Evolutionary conservation across 2,113 vertebrate species (phyloP).

Genomic region (Notothenia rossii): DNA sequence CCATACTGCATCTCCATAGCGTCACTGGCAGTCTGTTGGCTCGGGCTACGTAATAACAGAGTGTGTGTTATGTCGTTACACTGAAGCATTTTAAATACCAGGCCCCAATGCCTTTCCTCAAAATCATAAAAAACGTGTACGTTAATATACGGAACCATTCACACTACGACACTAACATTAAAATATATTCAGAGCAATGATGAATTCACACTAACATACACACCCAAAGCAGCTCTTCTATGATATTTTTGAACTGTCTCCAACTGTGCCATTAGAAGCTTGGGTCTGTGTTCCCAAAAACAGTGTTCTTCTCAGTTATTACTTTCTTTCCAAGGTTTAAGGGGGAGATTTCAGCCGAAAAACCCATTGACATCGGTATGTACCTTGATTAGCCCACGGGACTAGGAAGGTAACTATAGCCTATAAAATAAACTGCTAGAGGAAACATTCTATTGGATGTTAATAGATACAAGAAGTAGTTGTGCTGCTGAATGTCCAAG

Average conservation of each 20-base stretch:
- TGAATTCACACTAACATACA: conserved; percentile 5
- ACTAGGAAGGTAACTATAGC: too few species aligned
- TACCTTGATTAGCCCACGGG: too few species aligned
- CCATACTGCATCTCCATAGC: conserved; percentile 49
- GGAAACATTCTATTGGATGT: background rate
- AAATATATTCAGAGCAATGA: conserved; percentile 11
- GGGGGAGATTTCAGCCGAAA: conserved; percentile 47
- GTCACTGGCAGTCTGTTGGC: conserved; percentile 44
- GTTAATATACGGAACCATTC: conserved; percentile 5
- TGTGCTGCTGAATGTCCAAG: conserved; percentile 22
- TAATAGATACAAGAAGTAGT: conserved; percentile 18
- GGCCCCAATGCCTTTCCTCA: conserved; percentile 16
- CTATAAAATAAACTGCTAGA: too few species aligned
- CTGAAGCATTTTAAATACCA: conserved; percentile 13
- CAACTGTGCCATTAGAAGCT: conserved; percentile 42
- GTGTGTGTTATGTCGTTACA: conserved; percentile 20
- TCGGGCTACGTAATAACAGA: conserved; percentile 28
- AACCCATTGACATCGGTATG: background rate
- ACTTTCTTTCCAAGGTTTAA: conserved; percentile 51
- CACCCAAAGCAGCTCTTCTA: conserved; percentile 18
- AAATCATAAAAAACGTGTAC: conserved; percentile 38
- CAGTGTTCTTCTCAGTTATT: conserved; percentile 42
- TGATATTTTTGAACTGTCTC: conserved; percentile 34
- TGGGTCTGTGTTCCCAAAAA: conserved; percentile 34
- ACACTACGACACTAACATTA: background rate